Percentiles rank a stretch among this genome's conserved stretches.
phyloP scores from a whole-genome alignment of 2,113 vertebrate genomes.

The Neolamprologus modestus region DNA sequence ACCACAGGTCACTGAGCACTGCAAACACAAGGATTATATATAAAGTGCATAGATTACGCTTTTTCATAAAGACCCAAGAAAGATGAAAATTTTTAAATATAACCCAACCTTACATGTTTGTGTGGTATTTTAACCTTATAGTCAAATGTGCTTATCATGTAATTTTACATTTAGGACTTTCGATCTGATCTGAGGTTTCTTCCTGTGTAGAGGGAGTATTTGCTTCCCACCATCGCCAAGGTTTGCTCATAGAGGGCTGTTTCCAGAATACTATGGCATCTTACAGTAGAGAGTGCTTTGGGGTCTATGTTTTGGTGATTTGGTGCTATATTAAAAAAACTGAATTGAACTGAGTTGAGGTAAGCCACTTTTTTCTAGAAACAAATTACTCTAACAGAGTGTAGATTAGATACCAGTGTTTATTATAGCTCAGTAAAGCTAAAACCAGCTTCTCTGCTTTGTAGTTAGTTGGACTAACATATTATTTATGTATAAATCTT shows the following conservation, averaged over 20 bases:
- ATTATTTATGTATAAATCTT: not conserved
- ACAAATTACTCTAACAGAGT: not conserved
- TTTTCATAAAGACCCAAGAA: not conserved
- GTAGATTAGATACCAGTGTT: not conserved
- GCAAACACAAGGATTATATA: not conserved
- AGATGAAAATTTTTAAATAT: not conserved
- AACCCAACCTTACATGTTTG: not conserved
- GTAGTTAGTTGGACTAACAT: accelerated
- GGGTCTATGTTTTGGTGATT: not conserved
- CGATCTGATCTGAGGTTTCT: not conserved
- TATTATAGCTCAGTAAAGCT: not conserved
- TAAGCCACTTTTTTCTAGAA: not conserved
- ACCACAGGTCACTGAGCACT: slow-evolving; percentile 90
- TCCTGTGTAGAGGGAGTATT: accelerated
- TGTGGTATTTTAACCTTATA: not conserved
- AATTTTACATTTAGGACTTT: not conserved
- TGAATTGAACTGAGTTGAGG: not conserved
- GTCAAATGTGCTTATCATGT: not conserved
- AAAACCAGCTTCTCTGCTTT: not conserved
- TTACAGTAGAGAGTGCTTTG: not conserved
- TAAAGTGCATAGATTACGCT: not conserved
- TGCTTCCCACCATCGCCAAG: not conserved
- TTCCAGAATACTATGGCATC: not conserved
- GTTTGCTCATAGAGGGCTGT: accelerated
- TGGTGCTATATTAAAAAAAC: not conserved